These are phyloP conservation scores for Polymixis lichenea DNA, from an alignment of 2,888 invertebrate species.

Conservation along the genomic window DNA sequence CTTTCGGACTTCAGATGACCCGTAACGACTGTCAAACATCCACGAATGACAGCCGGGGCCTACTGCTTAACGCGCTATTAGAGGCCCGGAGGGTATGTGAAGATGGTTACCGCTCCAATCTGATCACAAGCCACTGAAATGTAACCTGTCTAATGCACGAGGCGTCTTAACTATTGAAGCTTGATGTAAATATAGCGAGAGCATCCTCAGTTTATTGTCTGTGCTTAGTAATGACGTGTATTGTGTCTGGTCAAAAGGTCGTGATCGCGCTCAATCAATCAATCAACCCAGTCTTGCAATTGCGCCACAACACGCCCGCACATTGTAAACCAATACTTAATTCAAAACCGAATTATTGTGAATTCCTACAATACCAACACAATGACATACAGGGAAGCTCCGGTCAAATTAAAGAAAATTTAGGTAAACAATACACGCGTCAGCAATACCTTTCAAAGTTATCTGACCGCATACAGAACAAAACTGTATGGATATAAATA, in stretches of 20 bases:
- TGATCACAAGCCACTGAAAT: background rate
- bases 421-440: constrained; percentile 9
- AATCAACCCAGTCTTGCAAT: constrained; percentile 12
- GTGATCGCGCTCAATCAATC: constrained; percentile 22
- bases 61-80: too few species aligned
- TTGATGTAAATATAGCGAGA: background rate
- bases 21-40: too few species aligned
- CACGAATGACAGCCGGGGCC: too few species aligned
- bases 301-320: background rate
- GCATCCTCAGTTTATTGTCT: background rate
- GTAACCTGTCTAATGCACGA: background rate
- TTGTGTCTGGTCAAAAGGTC: constrained; percentile 3
- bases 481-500: constrained; percentile 19
- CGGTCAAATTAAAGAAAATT: constrained; percentile 13
- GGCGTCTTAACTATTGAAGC: background rate
- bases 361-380: background rate
- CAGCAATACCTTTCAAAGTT: constrained; percentile 10
- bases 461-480: constrained; percentile 8
- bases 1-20: too few species aligned
- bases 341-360: constrained; percentile 1
- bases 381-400: constrained; percentile 18
- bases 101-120: too few species aligned
- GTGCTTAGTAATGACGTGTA: background rate
- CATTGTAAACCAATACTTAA: background rate
- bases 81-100: too few species aligned